These are phyloP conservation scores for Nannoperca australis DNA, from an alignment of 2,797 vertebrate genomes.

Conservation along the genomic window DNA sequence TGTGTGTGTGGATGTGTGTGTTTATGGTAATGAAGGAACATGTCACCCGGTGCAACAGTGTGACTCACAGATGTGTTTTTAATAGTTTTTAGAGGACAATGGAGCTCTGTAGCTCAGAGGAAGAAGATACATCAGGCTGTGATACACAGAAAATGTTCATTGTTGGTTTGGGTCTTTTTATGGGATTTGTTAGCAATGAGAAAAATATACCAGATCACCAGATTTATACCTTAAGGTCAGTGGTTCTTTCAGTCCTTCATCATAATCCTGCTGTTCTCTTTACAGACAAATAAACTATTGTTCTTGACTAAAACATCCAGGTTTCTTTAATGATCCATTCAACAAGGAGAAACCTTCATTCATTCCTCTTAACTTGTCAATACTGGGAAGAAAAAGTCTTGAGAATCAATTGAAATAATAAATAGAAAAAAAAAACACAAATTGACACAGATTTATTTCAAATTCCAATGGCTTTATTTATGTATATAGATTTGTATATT, in stretches of 20 bases:
- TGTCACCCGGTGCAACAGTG: too few species aligned
- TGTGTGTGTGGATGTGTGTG: neutral
- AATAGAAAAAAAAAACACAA: constrained; percentile 41
- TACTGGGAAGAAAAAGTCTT: neutral
- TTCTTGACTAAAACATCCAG: neutral
- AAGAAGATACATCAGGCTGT: neutral
- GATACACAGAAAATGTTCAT: neutral
- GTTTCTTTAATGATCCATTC: neutral
- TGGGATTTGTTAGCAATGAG: neutral
- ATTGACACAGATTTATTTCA: constrained; percentile 79
- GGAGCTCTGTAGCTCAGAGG: neutral
- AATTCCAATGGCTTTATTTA: constrained; percentile 90
- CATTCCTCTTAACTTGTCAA: neutral
- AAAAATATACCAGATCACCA: neutral
- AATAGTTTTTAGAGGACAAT: neutral
- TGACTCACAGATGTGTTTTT: neutral
- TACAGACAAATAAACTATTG: neutral
- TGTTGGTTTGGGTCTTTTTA: neutral
- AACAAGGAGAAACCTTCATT: neutral
- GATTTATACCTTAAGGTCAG: neutral
- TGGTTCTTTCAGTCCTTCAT: neutral
- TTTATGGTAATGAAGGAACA: neutral
- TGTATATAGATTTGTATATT: constrained; percentile 84
- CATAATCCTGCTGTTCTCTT: neutral
- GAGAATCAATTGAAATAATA: neutral